These are phyloP conservation scores for Reticulitermes lucifugus DNA, from an alignment of 2,888 invertebrate genomes.

Conservation along the genomic window DNA sequence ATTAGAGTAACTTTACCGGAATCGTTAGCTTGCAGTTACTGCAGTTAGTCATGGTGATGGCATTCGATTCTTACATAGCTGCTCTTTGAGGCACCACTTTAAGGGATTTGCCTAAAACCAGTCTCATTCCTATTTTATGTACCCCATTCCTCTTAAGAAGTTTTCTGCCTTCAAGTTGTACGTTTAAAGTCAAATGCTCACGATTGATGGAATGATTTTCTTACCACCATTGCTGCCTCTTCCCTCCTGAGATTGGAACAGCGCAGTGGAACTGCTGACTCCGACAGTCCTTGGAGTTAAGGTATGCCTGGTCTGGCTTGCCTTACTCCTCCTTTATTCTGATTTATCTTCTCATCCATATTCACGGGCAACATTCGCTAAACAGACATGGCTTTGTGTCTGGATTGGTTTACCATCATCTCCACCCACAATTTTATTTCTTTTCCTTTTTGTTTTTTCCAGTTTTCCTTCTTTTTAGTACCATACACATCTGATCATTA, in stretches of 20 bases:
- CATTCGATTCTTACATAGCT: background rate
- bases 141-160: background rate
- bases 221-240: background rate
- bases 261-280: slow-evolving; percentile 18
- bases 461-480: background rate
- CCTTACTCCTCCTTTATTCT: slow-evolving; percentile 18
- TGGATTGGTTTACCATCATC: background rate
- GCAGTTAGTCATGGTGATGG: background rate
- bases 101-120: slow-evolving; percentile 13
- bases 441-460: background rate
- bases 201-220: slow-evolving; percentile 36
- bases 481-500: background rate
- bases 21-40: slow-evolving; percentile 14
- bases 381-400: background rate
- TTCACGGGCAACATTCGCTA: slow-evolving; percentile 27
- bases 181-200: slow-evolving; percentile 12
- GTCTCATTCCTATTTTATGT: background rate
- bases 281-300: background rate
- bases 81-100: background rate
- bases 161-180: slow-evolving; percentile 21
- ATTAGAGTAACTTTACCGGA: background rate
- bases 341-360: slow-evolving; percentile 46
- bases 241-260: background rate
- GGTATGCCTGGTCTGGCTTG: slow-evolving; percentile 7
- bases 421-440: background rate